Base-by-base conservation (phyloP, 2,888 invertebrate genomes). In the Orthonevra nobilis region DNA sequence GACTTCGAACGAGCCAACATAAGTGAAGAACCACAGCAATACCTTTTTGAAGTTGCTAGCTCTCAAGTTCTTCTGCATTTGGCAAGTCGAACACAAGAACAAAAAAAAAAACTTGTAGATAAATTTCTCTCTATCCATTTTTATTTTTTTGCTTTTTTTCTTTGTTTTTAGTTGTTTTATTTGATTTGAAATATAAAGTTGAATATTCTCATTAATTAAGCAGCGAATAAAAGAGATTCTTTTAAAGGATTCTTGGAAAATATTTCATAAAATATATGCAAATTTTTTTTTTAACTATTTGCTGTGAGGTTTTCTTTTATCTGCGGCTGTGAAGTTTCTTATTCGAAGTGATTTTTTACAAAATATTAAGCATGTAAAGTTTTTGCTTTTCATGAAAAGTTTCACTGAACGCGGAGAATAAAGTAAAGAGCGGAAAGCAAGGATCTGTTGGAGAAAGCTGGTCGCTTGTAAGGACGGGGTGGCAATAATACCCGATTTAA, bases 171-270 rank as follows among this genome's bases (percentile, higher is more conserved):
- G 44, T 46, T 54, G 64, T 63, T 30, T 38, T 46, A 64, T 60
- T 77, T 58, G 64, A 72, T 72, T 72, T 46, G 34, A 70, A 63
- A 63, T 38, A 32, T 10, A 10, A n/a, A n/a, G n/a, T n/a, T n/a
- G n/a, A n/a, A n/a, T 38, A 58, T 66, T 66, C 58, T 72, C 64
- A 72, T 72, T 77, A 77, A 77, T 77, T 72, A 72, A 64, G 52
- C 34, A 70, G 64, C 46, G 10, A 32, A 26, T 26, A 32, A 58
- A 52, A 14, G 36, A 34, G n/a, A n/a, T n/a, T n/a, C n/a, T n/a
- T n/a, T n/a, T n/a, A n/a, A n/a, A n/a, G n/a, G n/a, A 17, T 14
- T 23, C n/a, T 19, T 34, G 23, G 3, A 14, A 23, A 32, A 32
- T 20, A 42, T 32, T 28, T 26, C 23, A 28, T 3, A 15, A 30